Evolutionary conservation across 1,140 invertebrate species (phyloP).

Genomic region (Magallana gigas): DNA sequence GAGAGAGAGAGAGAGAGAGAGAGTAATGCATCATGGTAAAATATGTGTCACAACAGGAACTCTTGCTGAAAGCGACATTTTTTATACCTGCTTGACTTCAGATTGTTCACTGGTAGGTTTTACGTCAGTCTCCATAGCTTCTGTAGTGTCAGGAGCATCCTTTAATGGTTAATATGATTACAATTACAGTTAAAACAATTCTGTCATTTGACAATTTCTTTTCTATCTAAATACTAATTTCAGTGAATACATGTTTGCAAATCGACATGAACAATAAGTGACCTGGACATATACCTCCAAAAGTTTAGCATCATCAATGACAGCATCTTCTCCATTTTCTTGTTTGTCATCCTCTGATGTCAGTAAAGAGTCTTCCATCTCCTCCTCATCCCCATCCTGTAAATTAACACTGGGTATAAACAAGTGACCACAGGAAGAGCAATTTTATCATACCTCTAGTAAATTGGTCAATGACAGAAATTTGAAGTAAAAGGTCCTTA

Average conservation of each 20-base stretch:
- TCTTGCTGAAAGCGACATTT: background rate
- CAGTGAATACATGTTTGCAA: too few relatives aligned
- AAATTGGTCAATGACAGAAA: too few relatives aligned
- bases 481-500: too few relatives aligned
- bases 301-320: background rate
- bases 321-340: background rate
- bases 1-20: too few relatives aligned
- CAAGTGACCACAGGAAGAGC: too few relatives aligned
- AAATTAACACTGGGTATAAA: background rate
- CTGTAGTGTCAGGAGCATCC: constrained; percentile 17
- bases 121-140: constrained; percentile 2
- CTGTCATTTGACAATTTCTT: too few relatives aligned
- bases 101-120: constrained; percentile 2
- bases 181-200: too few relatives aligned
- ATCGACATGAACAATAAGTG: too few relatives aligned
- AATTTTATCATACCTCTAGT: too few relatives aligned
- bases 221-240: too few relatives aligned
- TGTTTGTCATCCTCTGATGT: background rate
- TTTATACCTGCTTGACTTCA: background rate
- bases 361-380: background rate
- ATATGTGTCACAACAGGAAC: too few relatives aligned
- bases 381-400: constrained; percentile 12
- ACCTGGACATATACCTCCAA: background rate
- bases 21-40: too few relatives aligned
- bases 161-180: background rate